Conservation (phyloP, 2,113 vertebrate genomes). For the Pelobates fuscus region DNA sequence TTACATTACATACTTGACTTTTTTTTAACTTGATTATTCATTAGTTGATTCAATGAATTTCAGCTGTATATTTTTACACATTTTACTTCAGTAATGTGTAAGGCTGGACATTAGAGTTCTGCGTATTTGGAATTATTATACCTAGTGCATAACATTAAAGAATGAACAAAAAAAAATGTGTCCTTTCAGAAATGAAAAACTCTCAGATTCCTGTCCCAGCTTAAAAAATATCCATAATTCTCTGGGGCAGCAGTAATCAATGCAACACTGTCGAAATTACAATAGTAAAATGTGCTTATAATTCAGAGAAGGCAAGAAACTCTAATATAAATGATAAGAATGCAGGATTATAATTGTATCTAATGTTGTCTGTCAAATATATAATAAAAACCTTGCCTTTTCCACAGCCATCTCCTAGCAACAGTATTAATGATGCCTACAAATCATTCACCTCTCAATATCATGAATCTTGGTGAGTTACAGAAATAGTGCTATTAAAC, state of each 20-base stretch:
- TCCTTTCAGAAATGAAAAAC: neutral
- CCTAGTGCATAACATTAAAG: neutral
- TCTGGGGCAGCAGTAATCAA: neutral
- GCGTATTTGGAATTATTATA: neutral
- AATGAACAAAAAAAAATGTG: neutral
- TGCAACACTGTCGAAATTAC: neutral
- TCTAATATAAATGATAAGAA: conserved; percentile 11
- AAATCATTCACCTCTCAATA: conserved; percentile 23
- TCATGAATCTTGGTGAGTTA: conserved; percentile 43
- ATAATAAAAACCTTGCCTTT: conserved; percentile 5
- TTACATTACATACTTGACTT: no score
- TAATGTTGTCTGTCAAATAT: conserved; percentile 33
- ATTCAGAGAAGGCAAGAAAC: neutral
- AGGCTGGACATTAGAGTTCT: neutral
- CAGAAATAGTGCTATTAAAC: conserved; percentile 18
- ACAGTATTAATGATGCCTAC: conserved; percentile 37
- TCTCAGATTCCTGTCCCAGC: neutral
- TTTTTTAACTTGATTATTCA: no score
- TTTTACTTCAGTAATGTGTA: no score
- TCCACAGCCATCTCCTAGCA: conserved; percentile 31
- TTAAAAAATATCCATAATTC: no score
- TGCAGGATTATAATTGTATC: neutral
- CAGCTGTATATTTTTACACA: no score
- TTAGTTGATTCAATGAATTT: no score
- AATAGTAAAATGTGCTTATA: neutral